Base-by-base conservation (phyloP, 2,888 invertebrate genomes). In the Melangyna quadrimaculata region DNA sequence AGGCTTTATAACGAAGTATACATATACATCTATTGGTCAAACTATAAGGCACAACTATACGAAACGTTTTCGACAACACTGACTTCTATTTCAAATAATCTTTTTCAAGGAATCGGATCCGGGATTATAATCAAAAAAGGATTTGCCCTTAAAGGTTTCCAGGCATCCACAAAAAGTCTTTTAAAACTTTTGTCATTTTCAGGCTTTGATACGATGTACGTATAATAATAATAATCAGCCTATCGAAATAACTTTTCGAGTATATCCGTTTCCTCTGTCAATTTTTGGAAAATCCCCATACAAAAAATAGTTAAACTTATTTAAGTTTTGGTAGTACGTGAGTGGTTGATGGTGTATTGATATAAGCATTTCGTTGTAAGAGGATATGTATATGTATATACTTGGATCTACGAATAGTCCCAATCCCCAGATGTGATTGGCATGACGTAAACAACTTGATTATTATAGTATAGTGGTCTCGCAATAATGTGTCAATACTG, bases 391-490 rank as follows among this genome's bases (percentile, higher is more conserved):
- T 22, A 19, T 22, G 10, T 2, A n/a, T n/a, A n/a, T n/a, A n/a
- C n/a, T n/a, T n/a, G n/a, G n/a, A n/a, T n/a, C n/a, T n/a, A n/a
- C n/a, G n/a, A n/a, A n/a, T n/a, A n/a, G n/a, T n/a, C n/a, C n/a
- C 9, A 73, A 59, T 55, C 14, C 63, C 53, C 69, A 78, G 63
- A 73, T 83, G 82, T 63, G 82, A 69, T 61, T 83, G 78, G 69
- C 69, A 70, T 83, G 82, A 78, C 65, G 63, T 74, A 74, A 70
- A 78, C 63, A 53, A 37, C 35, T 73, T 69, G 70, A 78, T 83
- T 78, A 74, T 74, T 78, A 78, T 63, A 67, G 37, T 10, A n/a
- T n/a, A n/a, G n/a, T n/a, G n/a, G n/a, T n/a, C 4, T 10, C n/a
- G 17, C 5, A 57, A 37, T 73, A 78, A 63, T 70, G 71, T 82